These are phyloP conservation scores for Gila robusta DNA, from an alignment of 2,797 vertebrate species.

Conservation along the genomic window DNA sequence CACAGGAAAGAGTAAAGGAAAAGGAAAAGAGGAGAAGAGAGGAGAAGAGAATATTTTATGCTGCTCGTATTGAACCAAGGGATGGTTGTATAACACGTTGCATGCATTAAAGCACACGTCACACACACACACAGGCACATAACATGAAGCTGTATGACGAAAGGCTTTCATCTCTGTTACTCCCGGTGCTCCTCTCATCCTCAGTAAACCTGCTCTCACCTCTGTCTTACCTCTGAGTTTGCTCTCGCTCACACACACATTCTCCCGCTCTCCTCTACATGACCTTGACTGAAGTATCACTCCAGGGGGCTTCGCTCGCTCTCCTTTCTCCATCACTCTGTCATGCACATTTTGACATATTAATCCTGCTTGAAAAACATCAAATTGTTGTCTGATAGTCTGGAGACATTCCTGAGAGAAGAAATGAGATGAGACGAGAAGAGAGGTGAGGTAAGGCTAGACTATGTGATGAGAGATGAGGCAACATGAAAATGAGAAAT, in stretches of 20 bases:
- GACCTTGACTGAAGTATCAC: conserved; percentile 43
- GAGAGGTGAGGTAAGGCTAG: not conserved
- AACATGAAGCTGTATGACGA: not conserved
- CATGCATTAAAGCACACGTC: conserved; percentile 10
- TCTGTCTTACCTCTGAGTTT: conserved; percentile 27
- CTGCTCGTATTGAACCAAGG: not conserved
- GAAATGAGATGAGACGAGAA: not conserved
- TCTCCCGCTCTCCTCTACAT: conserved; percentile 27
- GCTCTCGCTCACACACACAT: conserved; percentile 15
- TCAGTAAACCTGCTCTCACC: conserved; percentile 37
- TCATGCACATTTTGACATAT: not conserved
- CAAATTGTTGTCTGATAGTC: not conserved
- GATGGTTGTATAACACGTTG: conserved; percentile 9
- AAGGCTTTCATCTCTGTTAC: conserved; percentile 8
- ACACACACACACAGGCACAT: not conserved
- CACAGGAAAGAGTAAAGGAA: not conserved
- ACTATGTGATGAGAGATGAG: not conserved
- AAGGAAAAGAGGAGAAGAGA: not conserved
- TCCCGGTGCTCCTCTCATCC: conserved; percentile 9
- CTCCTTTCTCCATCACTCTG: not conserved
- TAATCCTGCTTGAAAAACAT: not conserved
- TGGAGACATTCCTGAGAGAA: not conserved
- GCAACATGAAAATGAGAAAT: not conserved
- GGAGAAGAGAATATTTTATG: not conserved
- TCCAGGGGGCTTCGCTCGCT: not conserved